These are phyloP conservation scores for Electrona antarctica DNA, from an alignment of 2,113 vertebrate species.

Conservation along the genomic window DNA sequence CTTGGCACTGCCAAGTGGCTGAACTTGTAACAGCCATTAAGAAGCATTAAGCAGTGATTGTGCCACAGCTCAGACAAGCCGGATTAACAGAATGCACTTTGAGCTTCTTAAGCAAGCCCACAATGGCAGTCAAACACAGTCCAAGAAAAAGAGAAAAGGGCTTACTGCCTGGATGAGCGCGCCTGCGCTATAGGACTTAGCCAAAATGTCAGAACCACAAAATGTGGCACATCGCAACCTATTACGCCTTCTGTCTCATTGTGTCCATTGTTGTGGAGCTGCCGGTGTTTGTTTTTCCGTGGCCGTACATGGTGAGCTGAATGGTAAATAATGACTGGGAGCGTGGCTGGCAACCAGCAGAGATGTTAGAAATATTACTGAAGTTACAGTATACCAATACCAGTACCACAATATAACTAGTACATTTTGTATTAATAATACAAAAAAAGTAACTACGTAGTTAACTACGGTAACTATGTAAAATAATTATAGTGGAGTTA, in stretches of 20 bases:
- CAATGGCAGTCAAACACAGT: constrained; percentile 50
- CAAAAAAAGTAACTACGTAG: no score
- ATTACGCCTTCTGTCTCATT: constrained; percentile 5
- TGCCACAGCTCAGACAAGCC: constrained; percentile 55
- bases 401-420: no score
- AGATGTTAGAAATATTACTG: no score
- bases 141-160: constrained; percentile 45
- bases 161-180: constrained; percentile 25
- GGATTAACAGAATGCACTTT: constrained; percentile 73
- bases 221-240: constrained; percentile 35
- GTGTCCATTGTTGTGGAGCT: constrained; percentile 35
- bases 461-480: no score
- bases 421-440: no score
- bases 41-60: constrained; percentile 26
- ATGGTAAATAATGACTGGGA: constrained; percentile 9
- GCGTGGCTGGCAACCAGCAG: no score
- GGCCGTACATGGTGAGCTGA: constrained; percentile 37
- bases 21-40: constrained; percentile 56
- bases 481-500: no score
- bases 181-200: constrained; percentile 24
- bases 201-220: constrained; percentile 56
- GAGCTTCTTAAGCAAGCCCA: constrained; percentile 64
- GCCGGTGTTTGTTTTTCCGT: constrained; percentile 18
- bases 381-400: no score
- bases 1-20: constrained; percentile 27